phyloP scores from a whole-genome alignment of 92 coral and sea anemone species.

The Metridium senile region DNA sequence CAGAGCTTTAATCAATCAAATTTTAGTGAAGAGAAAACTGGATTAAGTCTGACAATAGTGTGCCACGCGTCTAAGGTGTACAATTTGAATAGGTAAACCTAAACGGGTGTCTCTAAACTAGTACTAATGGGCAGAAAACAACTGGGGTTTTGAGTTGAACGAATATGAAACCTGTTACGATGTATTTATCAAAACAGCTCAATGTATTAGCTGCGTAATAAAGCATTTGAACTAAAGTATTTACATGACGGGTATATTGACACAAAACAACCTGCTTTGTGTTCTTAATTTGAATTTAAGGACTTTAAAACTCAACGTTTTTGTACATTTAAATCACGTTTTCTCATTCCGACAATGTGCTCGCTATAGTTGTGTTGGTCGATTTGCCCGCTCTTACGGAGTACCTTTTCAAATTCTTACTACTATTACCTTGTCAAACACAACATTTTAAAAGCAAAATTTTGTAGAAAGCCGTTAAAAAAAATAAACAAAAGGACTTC shows the following conservation, averaged over 20 bases:
- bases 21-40: not conserved
- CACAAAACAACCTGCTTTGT: not conserved
- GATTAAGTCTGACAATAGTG: slow-evolving; percentile 26
- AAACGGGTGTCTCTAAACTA: slow-evolving; percentile 5
- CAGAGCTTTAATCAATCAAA: not conserved
- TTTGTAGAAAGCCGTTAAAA: not conserved
- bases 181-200: not conserved
- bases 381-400: no score
- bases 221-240: not conserved
- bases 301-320: not conserved
- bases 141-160: not conserved
- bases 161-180: not conserved
- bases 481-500: not conserved
- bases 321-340: not conserved
- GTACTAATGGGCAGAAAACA: slow-evolving; percentile 1
- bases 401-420: no score
- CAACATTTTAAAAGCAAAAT: no score
- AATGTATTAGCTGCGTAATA: not conserved
- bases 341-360: not conserved
- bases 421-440: no score
- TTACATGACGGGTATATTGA: not conserved
- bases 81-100: not conserved
- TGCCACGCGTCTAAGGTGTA: slow-evolving; percentile 14
- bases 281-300: slow-evolving; percentile 6
- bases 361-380: no score